phyloP scores from a whole-genome alignment of 2,113 vertebrate species.

The Anolis sagrei region DNA sequence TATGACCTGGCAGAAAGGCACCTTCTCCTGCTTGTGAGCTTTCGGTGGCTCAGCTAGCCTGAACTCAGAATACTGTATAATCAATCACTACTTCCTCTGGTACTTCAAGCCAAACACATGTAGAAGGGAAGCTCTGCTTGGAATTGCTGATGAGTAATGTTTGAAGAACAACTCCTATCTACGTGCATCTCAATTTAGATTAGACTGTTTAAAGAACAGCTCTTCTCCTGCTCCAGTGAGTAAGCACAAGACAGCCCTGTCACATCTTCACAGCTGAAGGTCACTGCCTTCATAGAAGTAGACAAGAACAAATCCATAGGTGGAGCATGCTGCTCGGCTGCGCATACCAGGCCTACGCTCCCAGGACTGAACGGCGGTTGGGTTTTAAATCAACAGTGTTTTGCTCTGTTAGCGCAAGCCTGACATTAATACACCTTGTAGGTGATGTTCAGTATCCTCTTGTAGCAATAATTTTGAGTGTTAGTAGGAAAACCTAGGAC shows the following conservation, averaged over 20 bases:
- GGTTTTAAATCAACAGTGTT: conserved; percentile 35
- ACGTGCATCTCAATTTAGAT: background rate
- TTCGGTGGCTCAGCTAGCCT: background rate
- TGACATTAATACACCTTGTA: background rate
- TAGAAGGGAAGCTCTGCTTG: background rate
- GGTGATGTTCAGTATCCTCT: background rate
- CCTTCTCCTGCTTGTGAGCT: background rate
- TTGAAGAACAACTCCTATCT: background rate
- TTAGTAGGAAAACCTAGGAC: background rate
- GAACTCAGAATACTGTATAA: background rate
- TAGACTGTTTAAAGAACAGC: accelerated
- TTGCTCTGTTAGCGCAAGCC: background rate
- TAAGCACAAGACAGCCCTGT: background rate
- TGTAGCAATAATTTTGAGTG: background rate
- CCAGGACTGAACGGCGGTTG: background rate
- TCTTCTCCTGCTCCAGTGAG: accelerated
- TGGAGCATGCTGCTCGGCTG: background rate
- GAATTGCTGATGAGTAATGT: background rate
- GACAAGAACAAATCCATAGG: background rate
- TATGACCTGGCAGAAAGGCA: background rate
- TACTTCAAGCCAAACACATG: background rate
- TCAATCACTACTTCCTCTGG: background rate
- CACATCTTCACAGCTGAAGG: background rate
- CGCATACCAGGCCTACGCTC: accelerated
- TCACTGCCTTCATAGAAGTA: background rate